Evolutionary conservation across 1,140 invertebrate genomes (phyloP).

Genomic region (Scaptomyza montana): DNA sequence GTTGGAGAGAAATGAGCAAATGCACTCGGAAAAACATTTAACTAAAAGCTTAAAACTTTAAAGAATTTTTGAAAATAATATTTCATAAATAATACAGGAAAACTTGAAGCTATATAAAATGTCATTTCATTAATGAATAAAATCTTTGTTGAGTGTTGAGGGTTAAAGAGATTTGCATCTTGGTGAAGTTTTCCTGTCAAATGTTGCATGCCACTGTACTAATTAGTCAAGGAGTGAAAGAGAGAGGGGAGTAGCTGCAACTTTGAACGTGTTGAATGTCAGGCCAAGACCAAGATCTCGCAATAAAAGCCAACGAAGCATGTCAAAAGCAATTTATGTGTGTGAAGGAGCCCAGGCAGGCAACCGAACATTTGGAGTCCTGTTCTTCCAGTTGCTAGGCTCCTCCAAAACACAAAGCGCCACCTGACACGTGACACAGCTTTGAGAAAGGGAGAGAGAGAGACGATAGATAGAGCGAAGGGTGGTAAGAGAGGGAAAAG

Average conservation of each 20-base stretch:
- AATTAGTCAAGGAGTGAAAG: constrained; percentile 34
- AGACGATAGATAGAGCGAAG: neutral
- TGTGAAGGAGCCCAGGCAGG: constrained; percentile 14
- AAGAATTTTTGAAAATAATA: no score
- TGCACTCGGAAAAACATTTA: neutral
- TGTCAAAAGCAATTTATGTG: constrained; percentile 78
- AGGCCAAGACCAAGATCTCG: constrained; percentile 65
- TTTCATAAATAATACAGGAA: no score
- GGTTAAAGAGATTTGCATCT: constrained; percentile 39
- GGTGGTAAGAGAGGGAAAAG: neutral
- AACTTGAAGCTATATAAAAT: neutral
- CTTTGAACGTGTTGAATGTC: constrained; percentile 56
- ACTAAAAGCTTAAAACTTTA: no score
- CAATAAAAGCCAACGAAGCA: constrained; percentile 78
- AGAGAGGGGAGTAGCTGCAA: neutral
- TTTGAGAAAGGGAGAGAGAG: neutral
- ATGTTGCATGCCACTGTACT: constrained; percentile 44
- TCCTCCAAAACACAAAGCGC: constrained; percentile 45
- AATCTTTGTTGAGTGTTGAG: neutral
- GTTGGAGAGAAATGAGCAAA: neutral
- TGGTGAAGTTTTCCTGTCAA: constrained; percentile 34
- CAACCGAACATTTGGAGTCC: neutral
- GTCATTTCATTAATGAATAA: neutral
- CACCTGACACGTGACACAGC: constrained; percentile 40
- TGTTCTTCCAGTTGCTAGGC: constrained; percentile 7